A percentile compares a stretch with the other conserved stretches of the same genome.
Conservation (phyloP, 2,113 vertebrate genomes). For the Bubo bubo region DNA sequence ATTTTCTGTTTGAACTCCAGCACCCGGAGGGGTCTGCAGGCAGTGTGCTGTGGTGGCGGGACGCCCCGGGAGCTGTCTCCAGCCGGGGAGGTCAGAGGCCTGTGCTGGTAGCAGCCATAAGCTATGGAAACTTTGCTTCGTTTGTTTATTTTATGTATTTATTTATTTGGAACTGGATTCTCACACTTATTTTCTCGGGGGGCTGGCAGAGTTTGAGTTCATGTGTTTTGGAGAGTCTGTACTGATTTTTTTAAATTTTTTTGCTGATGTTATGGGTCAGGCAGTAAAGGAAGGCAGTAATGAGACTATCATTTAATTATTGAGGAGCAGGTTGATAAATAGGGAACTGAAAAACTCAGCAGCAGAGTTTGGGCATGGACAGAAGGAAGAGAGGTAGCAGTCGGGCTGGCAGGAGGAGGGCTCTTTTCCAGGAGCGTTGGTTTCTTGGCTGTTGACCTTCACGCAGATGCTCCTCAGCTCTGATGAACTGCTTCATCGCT, state of each 20-base stretch:
- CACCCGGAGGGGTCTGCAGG: conserved; percentile 73
- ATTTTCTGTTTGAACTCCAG: conserved; percentile 78
- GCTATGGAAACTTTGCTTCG: not conserved
- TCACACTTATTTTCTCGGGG: not conserved
- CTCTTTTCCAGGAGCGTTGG: not conserved
- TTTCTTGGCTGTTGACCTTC: not conserved
- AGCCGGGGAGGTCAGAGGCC: conserved; percentile 76
- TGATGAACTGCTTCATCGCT: not conserved
- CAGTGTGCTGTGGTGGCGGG: conserved; percentile 75
- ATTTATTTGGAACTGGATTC: not conserved
- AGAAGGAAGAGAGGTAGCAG: not conserved
- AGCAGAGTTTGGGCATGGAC: not conserved
- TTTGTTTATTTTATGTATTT: not conserved
- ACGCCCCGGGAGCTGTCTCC: conserved; percentile 46
- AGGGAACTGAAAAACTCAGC: not conserved
- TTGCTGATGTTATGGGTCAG: not conserved
- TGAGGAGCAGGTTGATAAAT: not conserved
- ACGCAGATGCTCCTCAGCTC: not conserved
- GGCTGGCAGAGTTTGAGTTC: not conserved
- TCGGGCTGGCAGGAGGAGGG: not conserved
- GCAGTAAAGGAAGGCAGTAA: not conserved
- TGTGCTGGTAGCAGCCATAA: conserved; percentile 68
- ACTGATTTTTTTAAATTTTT: not conserved
- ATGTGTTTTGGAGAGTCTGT: not conserved
- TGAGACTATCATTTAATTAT: conserved; percentile 4